Evolutionary conservation across 2,113 vertebrate species (phyloP), one percentile per base, ranked within the genome.

Genomic region (Uria lomvia): DNA sequence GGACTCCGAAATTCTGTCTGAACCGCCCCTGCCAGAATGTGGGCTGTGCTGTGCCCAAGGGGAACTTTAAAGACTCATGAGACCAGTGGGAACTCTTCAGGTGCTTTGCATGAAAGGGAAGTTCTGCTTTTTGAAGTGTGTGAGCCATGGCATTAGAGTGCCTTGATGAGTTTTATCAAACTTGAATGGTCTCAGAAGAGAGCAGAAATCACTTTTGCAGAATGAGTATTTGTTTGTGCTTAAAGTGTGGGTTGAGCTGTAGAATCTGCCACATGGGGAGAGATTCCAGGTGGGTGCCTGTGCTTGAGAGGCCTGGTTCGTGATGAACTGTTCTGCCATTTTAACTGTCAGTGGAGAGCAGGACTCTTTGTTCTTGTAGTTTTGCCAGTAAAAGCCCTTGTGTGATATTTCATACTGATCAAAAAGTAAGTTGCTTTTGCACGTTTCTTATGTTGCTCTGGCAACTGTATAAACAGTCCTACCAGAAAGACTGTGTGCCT

Each of bases 101-200:
- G 86, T 88, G 82, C 82, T 96, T 86, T 65, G 79, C 90, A 83
- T 89, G 75, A 92, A 88, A 94, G 50, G 40, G 19, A 86, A 75
- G 43, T 65, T 86, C 34, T 80, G 68, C 86, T 80, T 83, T 93
- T 96, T 93, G 83, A 93, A 86, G 50, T 83, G 52, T 85, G 82
- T 72, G 67, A 93, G 72, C 47, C 42, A 6, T 47, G 38, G 26
- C 68, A 36, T 83, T 73, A 34, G 74, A 76, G n/a, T 62, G 52
- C 50, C 82, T 73, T 90, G 60, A 58, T 86, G 75, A 84, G 40
- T 77, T 94, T 86, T 50, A 43, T 80, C 79, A 74, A 63, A 62
- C 27, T n/a, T 45, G 45, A 68, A 60, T 49, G 27, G 26, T 75
- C 83, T 94, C 65, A 85, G 77, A 74, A 89, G 79, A 78, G 30